phyloP scores from a whole-genome alignment of 2,888 invertebrate genomes.

The Hydriomena furcata region DNA sequence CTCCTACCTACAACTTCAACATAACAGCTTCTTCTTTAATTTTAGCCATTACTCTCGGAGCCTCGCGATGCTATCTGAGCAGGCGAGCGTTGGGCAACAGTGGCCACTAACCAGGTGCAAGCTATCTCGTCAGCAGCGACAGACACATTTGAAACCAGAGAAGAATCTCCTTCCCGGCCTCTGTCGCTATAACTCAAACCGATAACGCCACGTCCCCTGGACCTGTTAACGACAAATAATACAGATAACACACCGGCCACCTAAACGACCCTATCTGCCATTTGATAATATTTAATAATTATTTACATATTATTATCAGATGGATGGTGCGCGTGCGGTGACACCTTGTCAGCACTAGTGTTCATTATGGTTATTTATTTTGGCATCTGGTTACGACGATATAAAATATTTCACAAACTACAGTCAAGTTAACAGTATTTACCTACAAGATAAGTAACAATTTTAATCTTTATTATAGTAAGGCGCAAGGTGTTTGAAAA shows the following conservation, averaged over 20 bases:
- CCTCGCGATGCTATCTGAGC: conserved; percentile 29
- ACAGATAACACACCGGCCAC: conserved; percentile 75
- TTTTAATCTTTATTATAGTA: no score
- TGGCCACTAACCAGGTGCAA: conserved; percentile 38
- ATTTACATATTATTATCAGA: conserved; percentile 80
- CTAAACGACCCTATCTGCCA: conserved; percentile 77
- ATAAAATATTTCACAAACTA: conserved; percentile 27
- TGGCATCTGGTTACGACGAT: conserved; percentile 47
- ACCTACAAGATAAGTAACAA: not conserved
- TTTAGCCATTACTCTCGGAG: conserved; percentile 17
- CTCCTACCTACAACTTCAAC: not conserved
- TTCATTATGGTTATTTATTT: conserved; percentile 58
- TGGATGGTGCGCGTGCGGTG: conserved; percentile 67
- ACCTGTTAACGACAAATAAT: conserved; percentile 80
- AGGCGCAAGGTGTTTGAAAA: no score
- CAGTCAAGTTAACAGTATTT: conserved; percentile 5
- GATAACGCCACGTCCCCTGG: conserved; percentile 69
- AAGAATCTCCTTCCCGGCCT: conserved; percentile 50
- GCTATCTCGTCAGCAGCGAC: conserved; percentile 58
- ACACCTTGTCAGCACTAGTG: conserved; percentile 55
- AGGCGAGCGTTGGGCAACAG: conserved; percentile 41
- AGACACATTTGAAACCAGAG: conserved; percentile 62
- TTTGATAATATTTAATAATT: conserved; percentile 81
- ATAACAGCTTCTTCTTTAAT: conserved; percentile 17
- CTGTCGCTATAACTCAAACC: conserved; percentile 70